Base-by-base conservation (phyloP, 2,113 vertebrate genomes). In the Gobius niger region DNA sequence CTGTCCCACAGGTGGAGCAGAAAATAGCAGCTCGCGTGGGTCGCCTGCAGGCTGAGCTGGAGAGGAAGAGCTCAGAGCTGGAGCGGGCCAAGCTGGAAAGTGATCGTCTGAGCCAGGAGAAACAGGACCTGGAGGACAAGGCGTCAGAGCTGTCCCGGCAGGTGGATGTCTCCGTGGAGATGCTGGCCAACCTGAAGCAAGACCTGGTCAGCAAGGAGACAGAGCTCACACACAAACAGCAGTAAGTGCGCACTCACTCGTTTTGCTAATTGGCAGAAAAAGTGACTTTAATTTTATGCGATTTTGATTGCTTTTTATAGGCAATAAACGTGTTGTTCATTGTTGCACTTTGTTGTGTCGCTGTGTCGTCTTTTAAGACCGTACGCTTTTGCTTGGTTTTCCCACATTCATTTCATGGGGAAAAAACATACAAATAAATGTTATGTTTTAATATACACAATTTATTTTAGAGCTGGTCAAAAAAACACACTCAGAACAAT, bases 81-180 rank as follows among this genome's bases (percentile, higher is more conserved):
- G 98, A 99, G 88, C 95, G 96, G 0, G 98, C 98, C 72, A 94
- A 97, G 81, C 92, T 94, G 78, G 97, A 99, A 88, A 98, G 96
- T 34, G 91, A 96, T 16, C 67, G 91, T 40, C 94, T 99, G 59
- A 93, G 97, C 70, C 87, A 95, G 14, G 98, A 99, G 90, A 99
- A 99, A 75, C 96, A 98, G 83, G 96, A 98, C 80, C 93, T 99
- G 88, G 97, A 99, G 89, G 94, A 97, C 88, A 93, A 97, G 5
- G 98, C 97, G 0, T 93, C 95, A 0, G 98, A 99, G 79, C 94
- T 99, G 8, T 99, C 96, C 0, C 93, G 97, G 9, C 98, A 99
- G 89, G 98, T 99, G 84, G 97, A 99, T 0, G 98, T 98, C 83
- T 99, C 97, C 0, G 98, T 99, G 91, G 98, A 99, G 90, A 96